Evolutionary conservation across 2,888 invertebrate species (phyloP).

Genomic region (Serripes groenlandicus): DNA sequence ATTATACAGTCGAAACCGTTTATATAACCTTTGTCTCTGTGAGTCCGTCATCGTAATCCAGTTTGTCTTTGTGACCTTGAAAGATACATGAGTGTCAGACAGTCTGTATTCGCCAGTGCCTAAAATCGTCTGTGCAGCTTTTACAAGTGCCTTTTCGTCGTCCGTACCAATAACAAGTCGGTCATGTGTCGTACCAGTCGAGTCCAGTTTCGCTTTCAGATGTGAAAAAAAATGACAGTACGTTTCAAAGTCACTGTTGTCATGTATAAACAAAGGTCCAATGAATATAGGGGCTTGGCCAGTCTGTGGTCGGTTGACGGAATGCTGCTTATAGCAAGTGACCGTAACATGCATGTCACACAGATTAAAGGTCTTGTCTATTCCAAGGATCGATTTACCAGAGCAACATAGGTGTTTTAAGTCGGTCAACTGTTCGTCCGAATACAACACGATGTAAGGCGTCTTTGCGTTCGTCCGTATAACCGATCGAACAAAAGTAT

Average conservation of each 20-base stretch:
- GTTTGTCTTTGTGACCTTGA: slow-evolving; percentile 4
- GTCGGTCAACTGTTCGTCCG: slow-evolving; percentile 55
- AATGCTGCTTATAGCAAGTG: slow-evolving; percentile 30
- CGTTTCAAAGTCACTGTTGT: slow-evolving; percentile 58
- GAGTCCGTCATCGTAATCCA: slow-evolving; percentile 28
- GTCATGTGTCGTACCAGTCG: not conserved
- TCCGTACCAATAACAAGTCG: slow-evolving; percentile 47
- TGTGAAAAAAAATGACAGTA: slow-evolving; percentile 49
- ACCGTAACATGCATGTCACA: slow-evolving; percentile 52
- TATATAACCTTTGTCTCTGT: too few relatives aligned
- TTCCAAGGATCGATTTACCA: slow-evolving; percentile 40
- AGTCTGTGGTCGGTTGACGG: not conserved
- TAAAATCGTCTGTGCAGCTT: slow-evolving; percentile 27
- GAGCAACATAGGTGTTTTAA: slow-evolving; percentile 50
- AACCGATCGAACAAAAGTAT: slow-evolving; percentile 29
- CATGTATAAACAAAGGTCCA: slow-evolving; percentile 58
- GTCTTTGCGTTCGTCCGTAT: slow-evolving; percentile 41
- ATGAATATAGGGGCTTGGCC: slow-evolving; percentile 49
- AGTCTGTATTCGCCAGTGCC: slow-evolving; percentile 10
- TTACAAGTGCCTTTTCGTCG: slow-evolving; percentile 49
- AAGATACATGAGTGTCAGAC: slow-evolving; percentile 2
- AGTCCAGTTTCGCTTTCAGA: not conserved
- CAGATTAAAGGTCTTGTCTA: slow-evolving; percentile 59
- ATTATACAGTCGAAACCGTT: slow-evolving; percentile 13
- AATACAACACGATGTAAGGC: slow-evolving; percentile 42